Evolutionary conservation across 1,140 invertebrate genomes (phyloP).

Genomic region (Drosophila novamexicana): DNA sequence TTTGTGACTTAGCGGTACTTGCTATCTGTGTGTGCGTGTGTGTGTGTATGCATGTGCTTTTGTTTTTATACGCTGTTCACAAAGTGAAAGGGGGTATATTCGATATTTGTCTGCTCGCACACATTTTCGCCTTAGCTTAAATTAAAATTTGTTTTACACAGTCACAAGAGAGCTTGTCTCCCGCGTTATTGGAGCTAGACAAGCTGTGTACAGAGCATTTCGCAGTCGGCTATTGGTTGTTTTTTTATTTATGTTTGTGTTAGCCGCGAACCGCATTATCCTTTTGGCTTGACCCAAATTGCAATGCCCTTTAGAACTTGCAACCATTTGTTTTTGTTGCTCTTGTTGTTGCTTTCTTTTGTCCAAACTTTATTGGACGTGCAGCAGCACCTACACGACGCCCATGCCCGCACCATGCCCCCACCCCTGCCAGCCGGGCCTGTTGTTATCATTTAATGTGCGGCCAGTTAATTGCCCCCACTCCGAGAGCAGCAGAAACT

Average conservation of each 20-base stretch:
- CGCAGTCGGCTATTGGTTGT: background rate
- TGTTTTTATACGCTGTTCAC: background rate
- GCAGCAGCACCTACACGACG: slow-evolving; percentile 3
- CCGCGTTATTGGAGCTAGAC: background rate
- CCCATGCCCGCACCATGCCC: background rate
- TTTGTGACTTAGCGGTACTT: slow-evolving; percentile 42
- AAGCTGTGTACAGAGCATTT: background rate
- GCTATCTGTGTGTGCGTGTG: slow-evolving; percentile 14
- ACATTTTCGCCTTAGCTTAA: too few relatives aligned
- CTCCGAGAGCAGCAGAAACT: slow-evolving; percentile 42
- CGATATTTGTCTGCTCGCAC: background rate
- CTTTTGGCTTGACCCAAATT: slow-evolving; percentile 75
- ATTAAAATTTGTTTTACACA: too few relatives aligned
- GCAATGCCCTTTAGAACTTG: slow-evolving; percentile 40
- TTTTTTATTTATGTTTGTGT: slow-evolving; percentile 6
- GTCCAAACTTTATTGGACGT: slow-evolving; percentile 55
- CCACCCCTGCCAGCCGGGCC: background rate
- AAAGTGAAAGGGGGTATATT: background rate
- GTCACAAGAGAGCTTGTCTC: too few relatives aligned
- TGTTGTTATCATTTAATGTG: slow-evolving; percentile 71
- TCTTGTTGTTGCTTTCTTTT: slow-evolving; percentile 44
- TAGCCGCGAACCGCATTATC: slow-evolving; percentile 67
- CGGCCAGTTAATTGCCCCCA: slow-evolving; percentile 70
- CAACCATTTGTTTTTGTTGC: slow-evolving; percentile 19
- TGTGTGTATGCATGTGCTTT: background rate